Evolutionary conservation across 2,113 vertebrate genomes (phyloP).

Genomic region (Phoxinus phoxinus): DNA sequence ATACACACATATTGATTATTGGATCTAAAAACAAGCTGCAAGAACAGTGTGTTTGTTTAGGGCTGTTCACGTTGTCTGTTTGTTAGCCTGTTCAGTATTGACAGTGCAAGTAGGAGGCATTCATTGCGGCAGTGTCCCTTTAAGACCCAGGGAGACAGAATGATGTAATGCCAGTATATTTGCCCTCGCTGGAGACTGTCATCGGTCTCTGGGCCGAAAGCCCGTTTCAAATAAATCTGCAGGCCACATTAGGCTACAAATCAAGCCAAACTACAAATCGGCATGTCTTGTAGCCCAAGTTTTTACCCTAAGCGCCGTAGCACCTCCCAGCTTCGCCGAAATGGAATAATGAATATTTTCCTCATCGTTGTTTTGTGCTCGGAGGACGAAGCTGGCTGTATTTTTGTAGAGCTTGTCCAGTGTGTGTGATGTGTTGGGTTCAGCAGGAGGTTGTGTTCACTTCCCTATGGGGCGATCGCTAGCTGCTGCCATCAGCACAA

Average conservation of each 20-base stretch:
- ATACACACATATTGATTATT: slow-evolving; percentile 3
- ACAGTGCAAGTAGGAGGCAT: neutral
- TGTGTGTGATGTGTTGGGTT: slow-evolving; percentile 31
- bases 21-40: neutral
- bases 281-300: slow-evolving; percentile 18
- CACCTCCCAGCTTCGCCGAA: neutral
- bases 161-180: slow-evolving; percentile 19
- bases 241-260: slow-evolving; percentile 20
- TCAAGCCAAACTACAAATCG: slow-evolving; percentile 34
- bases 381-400: slow-evolving; percentile 2
- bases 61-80: neutral
- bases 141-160: slow-evolving; percentile 32
- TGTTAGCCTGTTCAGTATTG: neutral
- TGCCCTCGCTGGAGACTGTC: neutral
- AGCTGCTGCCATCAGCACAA: slow-evolving; percentile 39
- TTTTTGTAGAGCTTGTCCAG: slow-evolving; percentile 16
- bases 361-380: neutral
- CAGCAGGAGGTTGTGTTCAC: slow-evolving; percentile 29
- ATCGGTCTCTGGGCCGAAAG: neutral
- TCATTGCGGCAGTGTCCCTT: slow-evolving; percentile 1
- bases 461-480: slow-evolving; percentile 36
- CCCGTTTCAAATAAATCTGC: slow-evolving; percentile 24
- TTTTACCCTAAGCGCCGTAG: neutral
- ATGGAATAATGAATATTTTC: slow-evolving; percentile 18
- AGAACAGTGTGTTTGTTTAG: neutral